Evolutionary conservation across 2,888 invertebrate genomes (phyloP).

Genomic region (Incurvaria masculella): DNA sequence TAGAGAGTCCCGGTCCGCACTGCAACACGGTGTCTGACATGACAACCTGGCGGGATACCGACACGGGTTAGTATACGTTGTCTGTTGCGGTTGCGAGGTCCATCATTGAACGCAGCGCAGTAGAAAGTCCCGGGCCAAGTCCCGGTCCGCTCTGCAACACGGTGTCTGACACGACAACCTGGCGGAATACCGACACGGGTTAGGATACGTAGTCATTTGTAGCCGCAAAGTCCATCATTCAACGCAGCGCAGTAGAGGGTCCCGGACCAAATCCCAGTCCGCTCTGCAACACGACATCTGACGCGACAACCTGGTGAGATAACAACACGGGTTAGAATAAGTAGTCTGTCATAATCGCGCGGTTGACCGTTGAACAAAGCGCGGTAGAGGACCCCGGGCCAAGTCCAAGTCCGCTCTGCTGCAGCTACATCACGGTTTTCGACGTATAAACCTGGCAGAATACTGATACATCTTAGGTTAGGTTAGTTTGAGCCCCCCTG

Average conservation of each 20-base stretch:
- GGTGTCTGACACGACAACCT: slow-evolving; percentile 78
- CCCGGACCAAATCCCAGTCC: no score
- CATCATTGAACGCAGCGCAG: slow-evolving; percentile 70
- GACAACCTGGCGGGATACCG: slow-evolving; percentile 64
- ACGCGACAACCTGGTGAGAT: slow-evolving; percentile 70
- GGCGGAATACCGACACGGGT: slow-evolving; percentile 24
- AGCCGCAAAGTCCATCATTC: slow-evolving; percentile 77
- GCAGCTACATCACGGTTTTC: slow-evolving; percentile 73
- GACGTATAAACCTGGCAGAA: slow-evolving; percentile 71
- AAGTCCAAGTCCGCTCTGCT: no score
- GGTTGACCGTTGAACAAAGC: slow-evolving; percentile 71
- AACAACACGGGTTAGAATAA: slow-evolving; percentile 22
- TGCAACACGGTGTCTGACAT: slow-evolving; percentile 76
- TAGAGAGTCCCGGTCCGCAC: slow-evolving; percentile 68
- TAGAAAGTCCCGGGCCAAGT: slow-evolving; percentile 63
- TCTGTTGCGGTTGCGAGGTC: slow-evolving; percentile 81
- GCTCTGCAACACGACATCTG: slow-evolving; percentile 74
- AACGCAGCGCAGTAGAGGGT: slow-evolving; percentile 67
- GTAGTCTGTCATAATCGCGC: slow-evolving; percentile 80
- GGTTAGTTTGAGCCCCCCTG: no score
- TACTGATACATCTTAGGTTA: background rate
- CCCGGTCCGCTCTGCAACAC: slow-evolving; percentile 71
- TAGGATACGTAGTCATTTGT: slow-evolving; percentile 67
- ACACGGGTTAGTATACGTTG: slow-evolving; percentile 41
- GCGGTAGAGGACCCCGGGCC: slow-evolving; percentile 68